Conservation (phyloP, 1,140 invertebrate genomes). For the Holotrichia oblita region DNA sequence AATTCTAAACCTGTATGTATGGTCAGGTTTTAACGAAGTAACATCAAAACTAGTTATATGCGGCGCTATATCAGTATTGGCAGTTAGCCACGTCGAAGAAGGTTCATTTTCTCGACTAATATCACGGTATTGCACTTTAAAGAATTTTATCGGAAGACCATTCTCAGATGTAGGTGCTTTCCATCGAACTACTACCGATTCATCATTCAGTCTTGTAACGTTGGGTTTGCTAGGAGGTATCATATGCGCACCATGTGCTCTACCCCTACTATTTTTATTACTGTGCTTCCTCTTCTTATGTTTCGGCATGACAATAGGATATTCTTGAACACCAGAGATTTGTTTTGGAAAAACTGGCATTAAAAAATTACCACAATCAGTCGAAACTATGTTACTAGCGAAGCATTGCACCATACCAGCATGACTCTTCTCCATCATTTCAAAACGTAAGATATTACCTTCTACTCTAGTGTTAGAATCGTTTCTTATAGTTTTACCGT, state of each 20-base stretch:
- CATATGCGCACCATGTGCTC: conserved; percentile 69
- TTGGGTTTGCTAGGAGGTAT: conserved; percentile 87
- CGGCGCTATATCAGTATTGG: conserved; percentile 81
- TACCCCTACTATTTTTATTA: conserved; percentile 54
- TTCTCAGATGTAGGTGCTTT: conserved; percentile 77
- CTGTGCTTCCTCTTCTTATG: conserved; percentile 48
- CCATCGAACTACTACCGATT: conserved; percentile 95
- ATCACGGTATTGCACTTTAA: conserved; percentile 89
- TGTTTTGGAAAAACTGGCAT: conserved; percentile 80
- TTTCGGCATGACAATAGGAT: conserved; percentile 41
- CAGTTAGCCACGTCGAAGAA: conserved; percentile 76
- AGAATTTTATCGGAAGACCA: conserved; percentile 86
- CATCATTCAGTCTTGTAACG: conserved; percentile 84
- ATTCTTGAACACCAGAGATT: conserved; percentile 55
- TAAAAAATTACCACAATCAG: conserved; percentile 69
- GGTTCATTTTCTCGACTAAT: conserved; percentile 64
- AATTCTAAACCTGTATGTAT: conserved; percentile 85
- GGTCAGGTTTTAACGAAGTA: conserved; percentile 75
- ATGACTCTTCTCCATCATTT: conserved; percentile 79
- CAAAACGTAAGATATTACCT: conserved; percentile 64
- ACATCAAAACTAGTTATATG: conserved; percentile 82
- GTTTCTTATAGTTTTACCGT: conserved; percentile 73
- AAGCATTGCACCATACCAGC: conserved; percentile 91
- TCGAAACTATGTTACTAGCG: conserved; percentile 82
- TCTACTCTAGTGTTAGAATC: conserved; percentile 65